Evolutionary conservation across 64 coral and sea anemone genomes (phyloP).

Genomic region (Acropora tenuis): DNA sequence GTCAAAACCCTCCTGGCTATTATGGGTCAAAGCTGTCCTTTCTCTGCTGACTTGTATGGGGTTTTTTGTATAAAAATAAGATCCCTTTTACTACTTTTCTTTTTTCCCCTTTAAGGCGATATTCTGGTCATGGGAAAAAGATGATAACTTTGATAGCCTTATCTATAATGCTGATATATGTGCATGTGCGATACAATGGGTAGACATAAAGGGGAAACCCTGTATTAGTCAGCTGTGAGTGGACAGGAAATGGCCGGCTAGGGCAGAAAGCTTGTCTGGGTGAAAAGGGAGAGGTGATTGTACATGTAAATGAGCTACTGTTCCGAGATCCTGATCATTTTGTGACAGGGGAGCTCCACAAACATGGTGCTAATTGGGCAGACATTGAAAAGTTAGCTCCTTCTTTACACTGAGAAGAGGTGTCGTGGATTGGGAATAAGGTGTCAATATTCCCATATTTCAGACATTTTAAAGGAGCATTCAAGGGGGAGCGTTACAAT

Average conservation of each 20-base stretch:
- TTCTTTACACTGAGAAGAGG: not conserved
- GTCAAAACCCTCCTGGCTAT: too few species aligned
- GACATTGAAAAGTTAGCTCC: not conserved
- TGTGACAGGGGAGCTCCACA: slow-evolving; percentile 10
- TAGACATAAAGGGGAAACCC: not conserved
- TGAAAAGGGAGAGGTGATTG: not conserved
- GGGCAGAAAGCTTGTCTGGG: not conserved
- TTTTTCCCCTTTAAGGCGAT: too few species aligned
- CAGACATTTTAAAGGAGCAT: slow-evolving; percentile 23
- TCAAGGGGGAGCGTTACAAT: not conserved
- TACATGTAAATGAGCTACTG: not conserved
- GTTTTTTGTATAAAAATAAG: too few species aligned
- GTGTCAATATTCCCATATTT: slow-evolving; percentile 31
- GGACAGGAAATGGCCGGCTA: not conserved
- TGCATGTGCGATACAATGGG: too few species aligned
- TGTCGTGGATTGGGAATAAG: not conserved
- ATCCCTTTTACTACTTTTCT: too few species aligned
- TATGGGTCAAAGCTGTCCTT: too few species aligned
- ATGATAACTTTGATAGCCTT: too few species aligned
- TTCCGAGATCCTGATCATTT: not conserved
- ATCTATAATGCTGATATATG: too few species aligned
- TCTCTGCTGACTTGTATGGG: too few species aligned
- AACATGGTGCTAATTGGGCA: not conserved
- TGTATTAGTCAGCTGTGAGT: not conserved
- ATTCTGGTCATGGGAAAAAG: too few species aligned